Percentiles rank a stretch among this genome's conserved stretches.
phyloP scores from a whole-genome alignment of 1,140 invertebrate species.

The Periplaneta americana region DNA sequence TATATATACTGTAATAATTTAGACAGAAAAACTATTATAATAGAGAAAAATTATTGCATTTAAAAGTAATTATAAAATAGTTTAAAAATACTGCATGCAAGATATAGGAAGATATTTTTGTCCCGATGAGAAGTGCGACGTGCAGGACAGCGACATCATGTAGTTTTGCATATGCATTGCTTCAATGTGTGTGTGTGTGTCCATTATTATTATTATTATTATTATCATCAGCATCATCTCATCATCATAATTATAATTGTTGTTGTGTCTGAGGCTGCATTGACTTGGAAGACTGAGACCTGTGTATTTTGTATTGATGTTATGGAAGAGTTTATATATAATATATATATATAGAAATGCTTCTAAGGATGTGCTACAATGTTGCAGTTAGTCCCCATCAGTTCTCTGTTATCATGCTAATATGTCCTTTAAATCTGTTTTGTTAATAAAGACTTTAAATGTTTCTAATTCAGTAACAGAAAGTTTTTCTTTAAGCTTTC shows the following conservation, averaged over 20 bases:
- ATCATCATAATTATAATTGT: not conserved
- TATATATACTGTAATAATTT: not conserved
- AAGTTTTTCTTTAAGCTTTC: too few species aligned
- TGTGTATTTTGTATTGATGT: not conserved
- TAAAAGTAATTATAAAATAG: not conserved
- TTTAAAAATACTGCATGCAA: not conserved
- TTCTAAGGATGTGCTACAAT: not conserved
- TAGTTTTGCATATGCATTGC: not conserved
- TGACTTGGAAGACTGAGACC: not conserved
- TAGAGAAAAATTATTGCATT: not conserved
- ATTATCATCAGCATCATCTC: not conserved
- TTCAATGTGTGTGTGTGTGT: not conserved
- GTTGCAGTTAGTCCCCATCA: not conserved
- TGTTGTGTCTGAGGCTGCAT: not conserved
- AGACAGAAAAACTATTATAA: not conserved
- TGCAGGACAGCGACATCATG: not conserved
- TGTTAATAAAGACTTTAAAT: not conserved
- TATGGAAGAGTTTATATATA: not conserved
- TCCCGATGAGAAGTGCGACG: not conserved
- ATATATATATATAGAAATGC: too few species aligned
- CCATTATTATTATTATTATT: not conserved
- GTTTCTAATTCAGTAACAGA: not conserved
- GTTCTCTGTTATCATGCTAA: not conserved
- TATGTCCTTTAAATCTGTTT: not conserved
- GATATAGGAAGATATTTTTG: not conserved